Evolutionary conservation across 1,140 invertebrate species (phyloP), one percentile per base, ranked within the genome.

Genomic region (Periplaneta americana): DNA sequence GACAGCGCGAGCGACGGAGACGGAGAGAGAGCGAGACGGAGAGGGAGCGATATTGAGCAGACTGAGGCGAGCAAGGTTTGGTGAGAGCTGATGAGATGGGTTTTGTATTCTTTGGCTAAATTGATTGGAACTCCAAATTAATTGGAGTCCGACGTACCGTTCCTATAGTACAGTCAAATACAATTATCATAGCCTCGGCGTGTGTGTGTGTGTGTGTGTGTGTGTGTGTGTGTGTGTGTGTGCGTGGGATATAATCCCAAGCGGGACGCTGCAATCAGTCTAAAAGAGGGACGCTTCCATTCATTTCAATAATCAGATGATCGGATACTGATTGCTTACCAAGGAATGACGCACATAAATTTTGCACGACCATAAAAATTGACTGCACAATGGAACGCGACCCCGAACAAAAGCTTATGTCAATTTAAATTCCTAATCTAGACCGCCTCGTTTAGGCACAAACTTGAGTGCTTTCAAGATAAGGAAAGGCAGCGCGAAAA

Each of bases 91-190:
- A 81, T 77, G 80, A 78, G 75, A 32, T 39, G 75, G 80, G 75
- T 76, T 81, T 78, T 81, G 80, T 81, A 81, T 81, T 81, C 80
- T 81, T 81, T 76, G 34, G 80, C 74, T 78, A 81, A 81, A 81
- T 81, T 81, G 80, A 81, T 77, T 81, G 80, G 80, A 81, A 48
- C 80, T 39, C 18, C 80, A 37, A 81, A 77, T 78, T 81, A 77
- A 77, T 81, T 77, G 80, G 34, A 75, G 32, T 32, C 39, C 28
- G 31, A n/a, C 78, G 18, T 28, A n/a, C 78, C 35, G n/a, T 37
- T 32, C 78, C 17, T 35, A 57, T n/a, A n/a, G 48, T 57, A 57
- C 22, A 57, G 48, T 57, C 48, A 57, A 57, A 57, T 57, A 57
- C 17, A 57, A 57, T 57, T 57, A 57, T n/a, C 48, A 57, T 2